phyloP scores from a whole-genome alignment of 1,140 invertebrate genomes.

The Chlorops oryzae region DNA sequence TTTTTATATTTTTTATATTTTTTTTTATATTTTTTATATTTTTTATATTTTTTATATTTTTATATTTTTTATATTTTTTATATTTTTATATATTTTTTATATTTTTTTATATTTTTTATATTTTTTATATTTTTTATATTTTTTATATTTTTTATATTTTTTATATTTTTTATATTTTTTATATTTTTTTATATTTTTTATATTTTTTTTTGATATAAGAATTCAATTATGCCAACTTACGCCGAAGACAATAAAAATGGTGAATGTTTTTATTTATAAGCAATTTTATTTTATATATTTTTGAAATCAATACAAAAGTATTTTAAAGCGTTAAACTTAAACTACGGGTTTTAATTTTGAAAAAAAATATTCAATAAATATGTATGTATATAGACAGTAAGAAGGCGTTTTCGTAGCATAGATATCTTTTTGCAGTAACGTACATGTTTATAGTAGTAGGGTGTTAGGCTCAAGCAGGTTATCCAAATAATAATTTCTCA shows the following conservation, averaged over 20 bases:
- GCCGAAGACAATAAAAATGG: background rate
- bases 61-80: background rate
- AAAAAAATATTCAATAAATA: background rate
- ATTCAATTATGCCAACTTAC: background rate
- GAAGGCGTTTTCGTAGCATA: background rate
- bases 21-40: conserved; percentile 3
- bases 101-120: background rate
- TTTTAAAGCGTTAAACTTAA: background rate
- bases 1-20: background rate
- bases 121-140: conserved; percentile 4
- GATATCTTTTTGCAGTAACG: background rate
- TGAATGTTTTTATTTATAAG: conserved; percentile 11
- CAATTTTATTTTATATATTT: conserved; percentile 10
- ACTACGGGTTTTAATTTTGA: background rate
- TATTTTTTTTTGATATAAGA: conserved; percentile 4
- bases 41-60: conserved; percentile 3
- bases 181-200: background rate
- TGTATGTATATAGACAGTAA: background rate
- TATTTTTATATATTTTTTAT: background rate
- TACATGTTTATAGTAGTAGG: background rate
- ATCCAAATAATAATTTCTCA: background rate
- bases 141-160: conserved; percentile 1
- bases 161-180: conserved; percentile 3
- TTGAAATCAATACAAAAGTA: conserved; percentile 4
- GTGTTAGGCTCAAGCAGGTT: background rate